These are phyloP conservation scores for Lagorchestes hirsutus DNA, from an alignment of 2,797 vertebrate genomes.

Conservation along the genomic window DNA sequence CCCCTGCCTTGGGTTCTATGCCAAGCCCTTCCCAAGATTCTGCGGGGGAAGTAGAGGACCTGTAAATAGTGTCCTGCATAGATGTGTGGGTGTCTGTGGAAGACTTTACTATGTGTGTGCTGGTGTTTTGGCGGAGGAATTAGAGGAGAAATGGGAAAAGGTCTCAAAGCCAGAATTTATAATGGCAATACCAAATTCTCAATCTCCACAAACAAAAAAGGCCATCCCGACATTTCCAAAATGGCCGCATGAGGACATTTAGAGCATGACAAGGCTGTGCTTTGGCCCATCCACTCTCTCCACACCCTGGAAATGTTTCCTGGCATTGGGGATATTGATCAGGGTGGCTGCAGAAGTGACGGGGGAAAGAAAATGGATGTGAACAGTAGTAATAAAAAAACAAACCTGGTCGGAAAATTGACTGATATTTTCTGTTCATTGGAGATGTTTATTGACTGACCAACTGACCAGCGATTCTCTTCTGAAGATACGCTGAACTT, in stretches of 20 bases:
- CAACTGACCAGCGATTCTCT: too few species aligned
- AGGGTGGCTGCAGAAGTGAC: slow-evolving; percentile 96
- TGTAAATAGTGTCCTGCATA: slow-evolving; percentile 75
- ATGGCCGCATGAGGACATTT: slow-evolving; percentile 64
- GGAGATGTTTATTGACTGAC: too few species aligned
- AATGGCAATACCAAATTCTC: slow-evolving; percentile 81
- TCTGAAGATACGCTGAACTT: too few species aligned
- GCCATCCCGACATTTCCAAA: slow-evolving; percentile 52
- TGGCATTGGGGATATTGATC: slow-evolving; percentile 99
- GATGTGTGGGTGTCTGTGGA: too few species aligned
- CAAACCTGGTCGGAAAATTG: too few species aligned
- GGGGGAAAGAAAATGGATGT: not conserved
- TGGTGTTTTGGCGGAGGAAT: not conserved
- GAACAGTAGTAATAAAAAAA: too few species aligned
- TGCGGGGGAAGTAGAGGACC: slow-evolving; percentile 54
- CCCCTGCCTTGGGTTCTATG: slow-evolving; percentile 75
- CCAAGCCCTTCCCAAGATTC: slow-evolving; percentile 71
- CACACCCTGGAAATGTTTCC: slow-evolving; percentile 99
- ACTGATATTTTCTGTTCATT: too few species aligned
- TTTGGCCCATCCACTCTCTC: slow-evolving; percentile 98
- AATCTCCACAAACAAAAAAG: slow-evolving; percentile 19
- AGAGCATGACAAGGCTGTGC: slow-evolving; percentile 98
- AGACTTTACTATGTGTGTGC: not conserved
- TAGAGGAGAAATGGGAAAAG: slow-evolving; percentile 66
- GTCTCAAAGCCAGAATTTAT: slow-evolving; percentile 83